Evolutionary conservation across 2,888 invertebrate genomes (phyloP).

Genomic region (Leptothorax acervorum): DNA sequence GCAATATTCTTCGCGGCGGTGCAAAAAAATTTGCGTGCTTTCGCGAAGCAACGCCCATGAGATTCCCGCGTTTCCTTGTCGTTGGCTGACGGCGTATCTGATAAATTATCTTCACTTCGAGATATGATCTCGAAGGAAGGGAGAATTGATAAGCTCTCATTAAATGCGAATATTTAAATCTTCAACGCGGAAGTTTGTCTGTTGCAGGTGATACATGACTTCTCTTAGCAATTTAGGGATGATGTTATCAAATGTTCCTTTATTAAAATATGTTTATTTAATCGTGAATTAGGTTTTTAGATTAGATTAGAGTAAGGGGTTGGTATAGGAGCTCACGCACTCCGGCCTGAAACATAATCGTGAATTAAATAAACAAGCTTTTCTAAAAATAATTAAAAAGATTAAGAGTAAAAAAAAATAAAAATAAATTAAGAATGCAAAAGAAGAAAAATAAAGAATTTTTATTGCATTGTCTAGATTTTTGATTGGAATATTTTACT

Average conservation of each 20-base stretch:
- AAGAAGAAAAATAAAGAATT: not conserved
- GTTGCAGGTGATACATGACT: not conserved
- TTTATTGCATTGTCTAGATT: not conserved
- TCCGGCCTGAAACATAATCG: not conserved
- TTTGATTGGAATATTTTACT: not conserved
- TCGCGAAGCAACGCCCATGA: constrained; percentile 5
- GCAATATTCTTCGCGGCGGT: constrained; percentile 8
- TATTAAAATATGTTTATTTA: not conserved
- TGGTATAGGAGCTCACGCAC: too few species aligned
- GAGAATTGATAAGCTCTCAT: not conserved
- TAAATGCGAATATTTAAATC: not conserved
- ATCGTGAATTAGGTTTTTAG: not conserved
- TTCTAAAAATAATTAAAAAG: not conserved
- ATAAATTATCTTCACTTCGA: constrained; percentile 10
- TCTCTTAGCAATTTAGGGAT: not conserved
- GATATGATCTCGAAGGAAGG: constrained; percentile 9
- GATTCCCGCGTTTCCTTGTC: constrained; percentile 12
- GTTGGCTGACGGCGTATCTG: constrained; percentile 3
- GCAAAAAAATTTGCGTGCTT: constrained; percentile 24
- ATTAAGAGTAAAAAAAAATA: too few species aligned
- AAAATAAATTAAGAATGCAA: too few species aligned
- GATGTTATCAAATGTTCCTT: not conserved
- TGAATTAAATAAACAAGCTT: not conserved
- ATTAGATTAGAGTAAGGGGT: too few species aligned
- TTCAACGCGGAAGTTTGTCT: not conserved